These are phyloP conservation scores for Mamestra brassicae DNA, from an alignment of 2,888 invertebrate species.

Conservation along the genomic window DNA sequence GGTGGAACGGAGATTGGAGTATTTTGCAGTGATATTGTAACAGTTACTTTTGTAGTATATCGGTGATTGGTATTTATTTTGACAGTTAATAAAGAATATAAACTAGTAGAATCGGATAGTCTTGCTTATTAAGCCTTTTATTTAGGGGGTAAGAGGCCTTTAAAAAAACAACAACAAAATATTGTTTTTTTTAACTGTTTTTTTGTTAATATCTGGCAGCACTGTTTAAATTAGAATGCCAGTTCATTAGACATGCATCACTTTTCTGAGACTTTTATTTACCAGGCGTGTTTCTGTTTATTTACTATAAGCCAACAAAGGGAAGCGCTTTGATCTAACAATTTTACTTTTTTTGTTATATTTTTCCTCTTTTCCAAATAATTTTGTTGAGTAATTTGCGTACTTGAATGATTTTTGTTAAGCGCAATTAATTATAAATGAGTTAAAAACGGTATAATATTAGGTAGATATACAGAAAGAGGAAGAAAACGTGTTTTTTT, in stretches of 20 bases:
- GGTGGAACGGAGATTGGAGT: conserved; percentile 1
- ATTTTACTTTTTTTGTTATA: not conserved
- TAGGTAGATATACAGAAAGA: not conserved
- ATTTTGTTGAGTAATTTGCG: conserved; percentile 26
- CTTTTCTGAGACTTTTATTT: conserved; percentile 26
- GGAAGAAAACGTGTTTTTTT: no score
- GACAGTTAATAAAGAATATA: not conserved
- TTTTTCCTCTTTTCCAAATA: not conserved
- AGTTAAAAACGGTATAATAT: not conserved
- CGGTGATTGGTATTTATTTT: not conserved
- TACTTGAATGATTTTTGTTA: conserved; percentile 20
- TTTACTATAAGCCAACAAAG: conserved; percentile 37
- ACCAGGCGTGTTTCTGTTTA: conserved; percentile 19
- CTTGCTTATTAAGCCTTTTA: no score
- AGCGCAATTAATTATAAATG: not conserved
- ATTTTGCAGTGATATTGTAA: not conserved
- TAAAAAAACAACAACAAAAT: no score
- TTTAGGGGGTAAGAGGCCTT: no score
- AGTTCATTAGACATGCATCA: conserved; percentile 18
- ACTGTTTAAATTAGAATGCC: not conserved
- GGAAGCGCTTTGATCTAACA: conserved; percentile 8
- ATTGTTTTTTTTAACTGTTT: fast-evolving
- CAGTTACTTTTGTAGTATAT: not conserved
- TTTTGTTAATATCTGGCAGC: not conserved
- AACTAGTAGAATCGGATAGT: not conserved